Base-by-base conservation (phyloP, 2,113 vertebrate species). In the Mugil cephalus region DNA sequence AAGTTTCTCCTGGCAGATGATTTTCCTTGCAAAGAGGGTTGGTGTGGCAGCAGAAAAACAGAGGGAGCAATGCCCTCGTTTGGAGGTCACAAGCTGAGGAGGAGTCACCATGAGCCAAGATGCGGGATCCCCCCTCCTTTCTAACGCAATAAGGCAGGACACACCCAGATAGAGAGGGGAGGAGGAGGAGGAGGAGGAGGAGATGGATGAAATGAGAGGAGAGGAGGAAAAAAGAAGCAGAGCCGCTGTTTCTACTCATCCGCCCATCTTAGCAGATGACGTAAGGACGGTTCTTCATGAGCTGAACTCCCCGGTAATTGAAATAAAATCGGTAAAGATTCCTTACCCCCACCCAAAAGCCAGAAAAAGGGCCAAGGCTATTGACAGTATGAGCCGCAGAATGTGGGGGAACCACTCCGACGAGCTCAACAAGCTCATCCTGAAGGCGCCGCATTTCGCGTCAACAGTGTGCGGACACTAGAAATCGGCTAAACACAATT, bases 111-210 rank as follows among this genome's bases (percentile, higher is more conserved):
- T 67, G 68, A 88, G 70, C 72, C 72, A 69, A 85, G 84, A 89
- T 86, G 89, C 80, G 88, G 93, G 92, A 93, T 91, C 92, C 88
- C 92, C 92, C 82, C 85, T 81, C 82, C 86, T 89, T 69, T 58
- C 73, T 81, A 83, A 91, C 74, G 84, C 89, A 92, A 84, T 87
- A 83, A 88, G 87, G 82, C 75, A 87, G 86, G 90, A 91, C 93
- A 93, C 93, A 93, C 92, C 91, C 91, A 92, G 89, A 65, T 51
- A 67, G 63, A 69, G 80, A 79, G 15, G 79, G 68, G 81, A 55
- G 76, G 77, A 46, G 81, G 72, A 47, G 70, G 54, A 42, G 70
- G 38, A 13, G 62, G 60, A 36, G 62, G 60, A 21, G 62, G 48
- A 68, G 45, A 53, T 39, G 88, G 88, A 69, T 73, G 74, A 71